phyloP scores from a whole-genome alignment of 1,140 invertebrate genomes.

The Dendrolimus punctatus region DNA sequence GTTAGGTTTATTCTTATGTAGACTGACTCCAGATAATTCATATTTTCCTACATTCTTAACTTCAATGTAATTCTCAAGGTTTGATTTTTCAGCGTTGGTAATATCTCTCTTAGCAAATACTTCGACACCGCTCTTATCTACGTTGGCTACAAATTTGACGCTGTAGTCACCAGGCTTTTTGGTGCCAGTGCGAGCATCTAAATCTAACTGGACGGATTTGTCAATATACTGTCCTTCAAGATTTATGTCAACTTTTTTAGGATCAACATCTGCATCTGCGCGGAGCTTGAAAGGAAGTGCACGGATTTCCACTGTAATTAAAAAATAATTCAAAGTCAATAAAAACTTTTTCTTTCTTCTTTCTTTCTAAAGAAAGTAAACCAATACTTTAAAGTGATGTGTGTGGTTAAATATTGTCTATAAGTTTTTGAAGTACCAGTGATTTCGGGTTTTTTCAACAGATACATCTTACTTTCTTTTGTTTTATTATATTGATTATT shows the following conservation, averaged over 20 bases:
- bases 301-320: constrained; percentile 69
- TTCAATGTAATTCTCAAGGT: constrained; percentile 74
- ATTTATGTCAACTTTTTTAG: constrained; percentile 70
- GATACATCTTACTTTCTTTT: no score
- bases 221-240: constrained; percentile 69
- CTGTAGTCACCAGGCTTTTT: constrained; percentile 74
- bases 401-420: neutral
- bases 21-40: constrained; percentile 73
- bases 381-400: no score
- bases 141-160: constrained; percentile 70
- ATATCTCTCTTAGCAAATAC: constrained; percentile 72
- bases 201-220: constrained; percentile 71
- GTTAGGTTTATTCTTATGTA: constrained; percentile 67
- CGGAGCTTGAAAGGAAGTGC: constrained; percentile 61
- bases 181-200: constrained; percentile 70
- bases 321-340: no score
- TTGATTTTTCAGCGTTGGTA: constrained; percentile 72
- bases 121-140: constrained; percentile 74
- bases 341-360: no score
- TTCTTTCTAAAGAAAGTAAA: no score
- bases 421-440: neutral
- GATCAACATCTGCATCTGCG: constrained; percentile 68
- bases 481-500: no score
- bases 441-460: no score
- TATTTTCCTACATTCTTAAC: constrained; percentile 77